Evolutionary conservation across 2,888 invertebrate species (phyloP).

Genomic region (Eudasyphora cyanicolor): DNA sequence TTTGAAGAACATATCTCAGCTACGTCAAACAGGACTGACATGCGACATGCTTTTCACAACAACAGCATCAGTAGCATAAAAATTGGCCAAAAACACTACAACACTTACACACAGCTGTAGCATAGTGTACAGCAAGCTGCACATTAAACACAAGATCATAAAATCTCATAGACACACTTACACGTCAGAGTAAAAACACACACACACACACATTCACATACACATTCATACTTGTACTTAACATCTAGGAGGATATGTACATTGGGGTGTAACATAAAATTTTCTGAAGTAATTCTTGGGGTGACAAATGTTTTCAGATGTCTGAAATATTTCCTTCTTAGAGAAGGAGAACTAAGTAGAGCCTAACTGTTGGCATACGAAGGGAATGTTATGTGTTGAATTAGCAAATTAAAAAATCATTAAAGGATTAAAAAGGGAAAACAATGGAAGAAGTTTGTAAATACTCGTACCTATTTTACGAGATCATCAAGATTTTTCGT

Average conservation of each 20-base stretch:
- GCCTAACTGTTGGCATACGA: too few relatives aligned
- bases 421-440: too few relatives aligned
- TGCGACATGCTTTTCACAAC: conserved; percentile 20
- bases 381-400: too few relatives aligned
- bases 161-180: background rate
- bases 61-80: conserved; percentile 30
- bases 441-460: too few relatives aligned
- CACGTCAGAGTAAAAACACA: conserved; percentile 13
- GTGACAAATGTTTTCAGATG: too few relatives aligned
- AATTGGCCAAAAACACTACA: conserved; percentile 49
- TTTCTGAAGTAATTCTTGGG: background rate
- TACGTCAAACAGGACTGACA: conserved; percentile 1
- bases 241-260: background rate
- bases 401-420: too few relatives aligned
- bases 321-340: too few relatives aligned
- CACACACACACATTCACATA: conserved; percentile 2
- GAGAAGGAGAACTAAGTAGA: too few relatives aligned
- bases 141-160: too few relatives aligned
- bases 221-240: background rate
- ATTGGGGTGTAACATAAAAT: background rate
- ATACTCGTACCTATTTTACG: too few relatives aligned
- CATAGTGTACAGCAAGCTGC: conserved; percentile 12
- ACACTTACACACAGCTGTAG: background rate
- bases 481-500: too few relatives aligned
- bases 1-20: conserved; percentile 26